Evolutionary conservation across 2,113 vertebrate genomes (phyloP).

Genomic region (Cathartes aura): DNA sequence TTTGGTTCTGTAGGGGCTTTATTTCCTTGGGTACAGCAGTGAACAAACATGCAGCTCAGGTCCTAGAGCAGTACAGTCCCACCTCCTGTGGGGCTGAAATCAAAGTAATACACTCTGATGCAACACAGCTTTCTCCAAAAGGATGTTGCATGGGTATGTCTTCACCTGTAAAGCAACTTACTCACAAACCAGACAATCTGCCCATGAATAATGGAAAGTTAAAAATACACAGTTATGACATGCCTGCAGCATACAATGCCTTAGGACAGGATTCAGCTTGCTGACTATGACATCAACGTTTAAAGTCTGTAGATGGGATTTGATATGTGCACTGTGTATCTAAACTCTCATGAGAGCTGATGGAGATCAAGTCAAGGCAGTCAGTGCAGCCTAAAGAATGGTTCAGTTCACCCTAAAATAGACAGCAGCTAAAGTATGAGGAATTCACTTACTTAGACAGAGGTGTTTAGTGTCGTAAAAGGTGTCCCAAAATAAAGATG

Average conservation of each 20-base stretch:
- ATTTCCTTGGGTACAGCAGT: background rate
- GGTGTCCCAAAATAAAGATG: background rate
- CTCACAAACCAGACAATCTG: background rate
- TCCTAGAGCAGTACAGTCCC: background rate
- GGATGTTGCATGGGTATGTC: background rate
- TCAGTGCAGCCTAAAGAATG: background rate
- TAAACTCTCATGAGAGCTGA: background rate
- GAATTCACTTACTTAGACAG: background rate
- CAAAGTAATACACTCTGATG: background rate
- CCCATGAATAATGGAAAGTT: background rate
- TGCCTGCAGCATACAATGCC: background rate
- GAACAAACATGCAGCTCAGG: background rate
- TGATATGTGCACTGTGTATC: accelerated
- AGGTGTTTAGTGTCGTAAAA: background rate
- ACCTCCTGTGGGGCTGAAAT: background rate
- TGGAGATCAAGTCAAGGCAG: background rate
- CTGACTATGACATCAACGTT: background rate
- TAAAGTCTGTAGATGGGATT: background rate
- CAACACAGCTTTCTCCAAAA: background rate
- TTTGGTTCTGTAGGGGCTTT: background rate
- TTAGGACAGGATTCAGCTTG: background rate
- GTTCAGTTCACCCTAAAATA: background rate
- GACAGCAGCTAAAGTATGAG: background rate
- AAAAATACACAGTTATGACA: background rate
- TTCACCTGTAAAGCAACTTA: background rate